Conservation (phyloP, 37 sponge, comb jelly and placozoan genomes). For the Ianthella basta region DNA sequence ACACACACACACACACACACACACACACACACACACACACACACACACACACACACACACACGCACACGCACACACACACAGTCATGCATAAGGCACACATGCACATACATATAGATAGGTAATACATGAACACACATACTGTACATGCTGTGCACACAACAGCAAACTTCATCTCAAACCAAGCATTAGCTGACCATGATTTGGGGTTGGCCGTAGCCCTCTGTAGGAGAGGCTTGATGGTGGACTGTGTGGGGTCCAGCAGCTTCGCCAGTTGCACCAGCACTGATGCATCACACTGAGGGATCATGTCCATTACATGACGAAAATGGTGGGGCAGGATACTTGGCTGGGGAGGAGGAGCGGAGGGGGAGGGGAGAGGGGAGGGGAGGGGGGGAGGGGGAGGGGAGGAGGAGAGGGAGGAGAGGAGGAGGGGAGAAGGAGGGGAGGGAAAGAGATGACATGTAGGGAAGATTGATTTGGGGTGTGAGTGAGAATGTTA, state of each 20-base stretch:
- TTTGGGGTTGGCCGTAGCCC: constrained; percentile 46
- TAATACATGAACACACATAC: no score
- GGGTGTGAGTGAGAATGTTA: not conserved
- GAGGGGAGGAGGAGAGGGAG: not conserved
- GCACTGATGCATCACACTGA: constrained; percentile 35
- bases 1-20: no score
- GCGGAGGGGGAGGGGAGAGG: not conserved
- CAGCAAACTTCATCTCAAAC: no score
- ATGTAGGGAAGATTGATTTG: not conserved
- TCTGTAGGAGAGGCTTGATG: constrained; percentile 63
- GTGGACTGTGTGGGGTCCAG: constrained; percentile 73
- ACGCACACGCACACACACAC: not conserved
- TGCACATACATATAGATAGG: no score
- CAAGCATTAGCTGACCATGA: constrained; percentile 27
- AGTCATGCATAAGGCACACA: no score
- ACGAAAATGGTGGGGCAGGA: constrained; percentile 48
- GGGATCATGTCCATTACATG: constrained; percentile 56
- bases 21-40: constrained; percentile 14
- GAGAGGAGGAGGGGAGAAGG: not conserved
- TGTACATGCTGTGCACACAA: no score
- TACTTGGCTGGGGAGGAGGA: constrained; percentile 49
- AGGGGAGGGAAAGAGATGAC: not conserved
- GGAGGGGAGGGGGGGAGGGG: not conserved
- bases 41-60: not conserved
- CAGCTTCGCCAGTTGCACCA: constrained; percentile 52